Evolutionary conservation across 2,888 invertebrate genomes (phyloP).

Genomic region (Lypha dubia): DNA sequence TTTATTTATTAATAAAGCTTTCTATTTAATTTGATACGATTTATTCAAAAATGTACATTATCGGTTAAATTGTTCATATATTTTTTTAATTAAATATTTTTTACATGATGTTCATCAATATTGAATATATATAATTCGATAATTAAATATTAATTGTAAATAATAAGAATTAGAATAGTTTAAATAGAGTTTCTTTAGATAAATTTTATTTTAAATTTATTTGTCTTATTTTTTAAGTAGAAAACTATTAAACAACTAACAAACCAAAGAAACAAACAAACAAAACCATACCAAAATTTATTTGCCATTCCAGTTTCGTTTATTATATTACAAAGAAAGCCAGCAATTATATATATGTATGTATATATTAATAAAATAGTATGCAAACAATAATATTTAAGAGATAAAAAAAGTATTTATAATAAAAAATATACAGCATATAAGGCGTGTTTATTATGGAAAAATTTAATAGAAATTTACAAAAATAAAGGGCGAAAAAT

Average conservation of each 20-base stretch:
- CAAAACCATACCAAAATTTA: conserved; percentile 57
- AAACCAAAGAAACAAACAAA: conserved; percentile 56
- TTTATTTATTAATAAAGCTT: conserved; percentile 47
- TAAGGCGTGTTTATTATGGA: conserved; percentile 42
- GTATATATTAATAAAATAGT: conserved; percentile 37
- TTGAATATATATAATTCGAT: conserved; percentile 18
- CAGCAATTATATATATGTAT: conserved; percentile 27
- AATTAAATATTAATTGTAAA: background rate
- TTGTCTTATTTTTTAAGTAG: background rate
- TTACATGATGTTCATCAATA: conserved; percentile 11
- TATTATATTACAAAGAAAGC: conserved; percentile 51
- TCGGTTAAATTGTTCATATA: conserved; percentile 45
- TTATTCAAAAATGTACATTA: conserved; percentile 55
- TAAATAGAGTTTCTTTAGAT: conserved; percentile 24
- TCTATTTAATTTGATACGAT: conserved; percentile 56
- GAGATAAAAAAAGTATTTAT: conserved; percentile 19
- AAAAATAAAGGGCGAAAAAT: conserved; percentile 39
- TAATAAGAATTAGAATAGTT: conserved; percentile 28
- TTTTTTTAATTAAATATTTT: conserved; percentile 1
- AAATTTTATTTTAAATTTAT: background rate
- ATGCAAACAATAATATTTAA: conserved; percentile 22
- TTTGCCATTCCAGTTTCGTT: conserved; percentile 62
- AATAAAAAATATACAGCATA: conserved; percentile 50
- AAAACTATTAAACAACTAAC: conserved; percentile 40
- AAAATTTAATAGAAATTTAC: conserved; percentile 48